Evolutionary conservation across 2,113 vertebrate genomes (phyloP).

Genomic region (Pseudolaguvia tuberculata): DNA sequence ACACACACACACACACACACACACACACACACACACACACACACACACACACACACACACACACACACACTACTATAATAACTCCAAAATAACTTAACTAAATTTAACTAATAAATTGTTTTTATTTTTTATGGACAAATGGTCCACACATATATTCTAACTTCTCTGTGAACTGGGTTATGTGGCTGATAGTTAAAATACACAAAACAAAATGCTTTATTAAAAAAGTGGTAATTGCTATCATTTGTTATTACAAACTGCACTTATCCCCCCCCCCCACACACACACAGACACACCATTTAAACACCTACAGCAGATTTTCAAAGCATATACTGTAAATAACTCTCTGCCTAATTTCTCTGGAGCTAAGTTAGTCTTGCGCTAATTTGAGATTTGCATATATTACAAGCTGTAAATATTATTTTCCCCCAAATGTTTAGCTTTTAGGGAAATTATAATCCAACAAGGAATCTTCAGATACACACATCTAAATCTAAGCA

Average conservation of each 20-base stretch:
- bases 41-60: conserved; percentile 17
- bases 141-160: background rate
- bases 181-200: conserved; percentile 7
- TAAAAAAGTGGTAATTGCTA: conserved; percentile 17
- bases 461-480: background rate
- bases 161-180: background rate
- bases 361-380: conserved; percentile 20
- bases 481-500: conserved; percentile 10
- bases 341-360: conserved; percentile 26
- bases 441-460: conserved; percentile 1
- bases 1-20: no score
- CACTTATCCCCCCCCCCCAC: no score
- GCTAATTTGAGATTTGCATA: background rate
- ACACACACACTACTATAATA: conserved; percentile 2
- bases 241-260: conserved; percentile 30
- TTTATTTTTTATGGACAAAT: background rate
- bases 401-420: conserved; percentile 4
- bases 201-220: conserved; percentile 20
- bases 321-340: conserved; percentile 25
- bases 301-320: no score
- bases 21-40: no score
- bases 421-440: background rate
- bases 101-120: no score
- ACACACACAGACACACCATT: no score
- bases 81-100: background rate